Percentiles rank a stretch among this genome's conserved stretches.
phyloP scores from a whole-genome alignment of 2,888 invertebrate species.

The Hedya salicella region DNA sequence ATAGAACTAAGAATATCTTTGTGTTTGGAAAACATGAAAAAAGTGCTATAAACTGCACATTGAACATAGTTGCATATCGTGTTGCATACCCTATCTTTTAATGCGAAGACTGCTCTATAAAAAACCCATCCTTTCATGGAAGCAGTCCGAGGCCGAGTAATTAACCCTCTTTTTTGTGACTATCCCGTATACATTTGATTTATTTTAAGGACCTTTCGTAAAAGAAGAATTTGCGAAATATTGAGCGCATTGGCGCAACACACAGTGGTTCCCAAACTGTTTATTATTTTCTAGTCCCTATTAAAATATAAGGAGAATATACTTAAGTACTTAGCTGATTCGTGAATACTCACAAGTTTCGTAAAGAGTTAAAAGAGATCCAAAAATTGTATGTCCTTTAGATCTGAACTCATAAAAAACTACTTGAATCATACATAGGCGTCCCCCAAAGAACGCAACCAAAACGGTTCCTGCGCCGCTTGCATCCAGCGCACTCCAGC shows the following conservation, averaged over 20 bases:
- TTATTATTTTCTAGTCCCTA: not conserved
- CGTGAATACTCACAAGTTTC: too few relatives aligned
- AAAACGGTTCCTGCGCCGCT: too few relatives aligned
- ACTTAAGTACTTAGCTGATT: not conserved
- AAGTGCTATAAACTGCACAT: not conserved
- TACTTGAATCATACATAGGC: too few relatives aligned
- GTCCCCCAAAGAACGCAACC: too few relatives aligned
- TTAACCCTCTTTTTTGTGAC: constrained; percentile 81
- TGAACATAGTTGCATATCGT: constrained; percentile 45
- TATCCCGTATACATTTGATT: constrained; percentile 81
- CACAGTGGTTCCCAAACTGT: constrained; percentile 63
- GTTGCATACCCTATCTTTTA: constrained; percentile 47
- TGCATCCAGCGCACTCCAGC: too few relatives aligned
- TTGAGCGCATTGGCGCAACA: constrained; percentile 69
- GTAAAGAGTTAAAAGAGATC: too few relatives aligned
- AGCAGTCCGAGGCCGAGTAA: constrained; percentile 74
- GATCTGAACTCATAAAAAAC: too few relatives aligned
- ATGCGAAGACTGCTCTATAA: constrained; percentile 52
- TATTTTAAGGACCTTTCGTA: constrained; percentile 79
- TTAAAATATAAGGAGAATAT: not conserved
- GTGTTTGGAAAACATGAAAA: not conserved
- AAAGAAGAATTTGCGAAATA: constrained; percentile 83
- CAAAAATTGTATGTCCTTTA: too few relatives aligned
- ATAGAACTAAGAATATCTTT: not conserved
- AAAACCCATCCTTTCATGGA: constrained; percentile 77